Conservation (phyloP, 2,113 vertebrate genomes). For the Dipodomys merriami region DNA sequence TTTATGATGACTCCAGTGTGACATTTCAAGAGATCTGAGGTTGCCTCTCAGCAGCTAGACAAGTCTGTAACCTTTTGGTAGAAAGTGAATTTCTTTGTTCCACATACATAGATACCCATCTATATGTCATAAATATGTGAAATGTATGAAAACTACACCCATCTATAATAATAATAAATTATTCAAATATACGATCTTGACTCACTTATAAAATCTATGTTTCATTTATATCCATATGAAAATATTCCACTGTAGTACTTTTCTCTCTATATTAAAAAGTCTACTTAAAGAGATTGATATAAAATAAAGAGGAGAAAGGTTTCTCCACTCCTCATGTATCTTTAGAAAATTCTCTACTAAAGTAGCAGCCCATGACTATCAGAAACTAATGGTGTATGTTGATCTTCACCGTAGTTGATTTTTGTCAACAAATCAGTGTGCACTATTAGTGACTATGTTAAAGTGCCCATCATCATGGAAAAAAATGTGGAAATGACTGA, state of each 20-base stretch:
- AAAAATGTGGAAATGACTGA: too few relatives aligned
- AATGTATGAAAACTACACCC: too few relatives aligned
- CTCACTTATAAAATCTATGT: background rate
- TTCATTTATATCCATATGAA: background rate
- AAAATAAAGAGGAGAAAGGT: background rate
- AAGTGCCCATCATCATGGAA: too few relatives aligned
- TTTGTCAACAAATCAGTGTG: too few relatives aligned
- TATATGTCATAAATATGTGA: too few relatives aligned
- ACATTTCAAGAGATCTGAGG: too few relatives aligned
- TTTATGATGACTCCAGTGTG: too few relatives aligned
- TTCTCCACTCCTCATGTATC: background rate
- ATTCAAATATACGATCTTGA: background rate
- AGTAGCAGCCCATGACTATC: background rate
- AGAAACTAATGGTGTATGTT: too few relatives aligned
- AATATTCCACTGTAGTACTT: background rate
- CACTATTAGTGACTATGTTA: background rate
- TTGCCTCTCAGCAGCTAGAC: too few relatives aligned
- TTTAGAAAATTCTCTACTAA: too few relatives aligned
- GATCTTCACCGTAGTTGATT: too few relatives aligned
- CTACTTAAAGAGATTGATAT: background rate
- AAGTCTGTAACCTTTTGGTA: background rate
- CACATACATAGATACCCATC: background rate
- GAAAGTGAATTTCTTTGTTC: background rate
- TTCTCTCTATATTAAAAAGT: background rate
- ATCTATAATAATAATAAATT: background rate